phyloP scores from a whole-genome alignment of 2,797 vertebrate species.

The Pampus argenteus region DNA sequence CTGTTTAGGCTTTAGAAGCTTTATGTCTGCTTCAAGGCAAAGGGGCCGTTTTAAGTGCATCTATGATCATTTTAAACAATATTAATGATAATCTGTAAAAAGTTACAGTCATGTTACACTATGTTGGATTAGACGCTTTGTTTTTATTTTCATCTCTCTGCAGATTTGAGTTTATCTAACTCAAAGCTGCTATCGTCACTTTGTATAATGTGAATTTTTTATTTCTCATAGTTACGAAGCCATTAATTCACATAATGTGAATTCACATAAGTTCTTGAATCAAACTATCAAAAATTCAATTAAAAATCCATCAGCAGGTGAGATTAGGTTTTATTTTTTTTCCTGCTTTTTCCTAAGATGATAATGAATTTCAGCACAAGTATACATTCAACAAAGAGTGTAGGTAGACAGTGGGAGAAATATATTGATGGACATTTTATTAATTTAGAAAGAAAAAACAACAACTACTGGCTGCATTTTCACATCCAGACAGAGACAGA shows the following conservation, averaged over 20 bases:
- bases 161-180: background rate
- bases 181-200: too few relatives aligned
- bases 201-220: too few relatives aligned
- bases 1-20: constrained; percentile 31
- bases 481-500: constrained; percentile 10
- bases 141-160: background rate
- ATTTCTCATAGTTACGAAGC: too few relatives aligned
- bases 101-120: background rate
- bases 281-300: too few relatives aligned
- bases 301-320: background rate
- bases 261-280: too few relatives aligned
- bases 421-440: constrained; percentile 6
- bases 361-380: background rate
- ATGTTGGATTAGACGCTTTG: too few relatives aligned
- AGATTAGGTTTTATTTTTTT: background rate
- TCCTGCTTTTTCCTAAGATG: background rate
- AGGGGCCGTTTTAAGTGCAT: constrained; percentile 39
- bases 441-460: constrained; percentile 30
- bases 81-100: background rate
- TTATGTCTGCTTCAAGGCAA: constrained; percentile 21
- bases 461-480: constrained; percentile 28
- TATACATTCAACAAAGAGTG: background rate
- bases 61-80: constrained; percentile 14
- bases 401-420: background rate
- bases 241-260: too few relatives aligned